Evolutionary conservation across 2,888 invertebrate species (phyloP), one percentile per base, ranked within the genome.

Genomic region (Reticulitermes lucifugus): DNA sequence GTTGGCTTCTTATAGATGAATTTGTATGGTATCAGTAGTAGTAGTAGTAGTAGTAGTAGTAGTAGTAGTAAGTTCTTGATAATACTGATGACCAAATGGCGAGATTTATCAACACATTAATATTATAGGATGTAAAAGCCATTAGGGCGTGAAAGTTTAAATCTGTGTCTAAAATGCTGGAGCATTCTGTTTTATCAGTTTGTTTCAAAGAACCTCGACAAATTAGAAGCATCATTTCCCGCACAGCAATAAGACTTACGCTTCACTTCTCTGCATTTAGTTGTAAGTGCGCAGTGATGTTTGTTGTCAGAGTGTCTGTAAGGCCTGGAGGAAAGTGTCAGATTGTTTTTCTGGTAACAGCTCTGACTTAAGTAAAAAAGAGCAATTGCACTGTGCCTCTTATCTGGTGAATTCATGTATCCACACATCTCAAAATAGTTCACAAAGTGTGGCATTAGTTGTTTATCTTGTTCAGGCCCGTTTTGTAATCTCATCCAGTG

Each of bases 21-120:
- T 51, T 77, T 46, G 51, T 77, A 77, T 35, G 46, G 75, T 75
- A 75, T 43, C 43, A 65, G 51, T 51, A 51, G 51, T 51, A 51
- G 51, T 51, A 51, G 12, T 73, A 73, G 5, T 55, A 55, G 18
- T 55, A 55, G 18, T 55, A 55, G 18, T 55, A 55, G 7, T 43
- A 75, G 21, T 43, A 46, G 10, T 46, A 60, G 25, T 71, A 71
- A 6, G 1, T 29, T 29, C 3, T 35, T 35, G 25, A 71, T 71
- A 29, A 71, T 29, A 46, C 10, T 43, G 46, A 14, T 46, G 77
- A 77, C 77, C 77, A 77, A 51, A 51, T 46, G 46, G n/a, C 0
- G 21, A 41, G 46, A 46, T 77, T 9, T 77, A 51, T n/a, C 77
- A n/a, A n/a, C 77, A 22, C 46, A 51, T 77, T 46, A n/a, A n/a